Evolutionary conservation across 2,797 vertebrate genomes (phyloP).

Genomic region (Gymnodraco acuticeps): DNA sequence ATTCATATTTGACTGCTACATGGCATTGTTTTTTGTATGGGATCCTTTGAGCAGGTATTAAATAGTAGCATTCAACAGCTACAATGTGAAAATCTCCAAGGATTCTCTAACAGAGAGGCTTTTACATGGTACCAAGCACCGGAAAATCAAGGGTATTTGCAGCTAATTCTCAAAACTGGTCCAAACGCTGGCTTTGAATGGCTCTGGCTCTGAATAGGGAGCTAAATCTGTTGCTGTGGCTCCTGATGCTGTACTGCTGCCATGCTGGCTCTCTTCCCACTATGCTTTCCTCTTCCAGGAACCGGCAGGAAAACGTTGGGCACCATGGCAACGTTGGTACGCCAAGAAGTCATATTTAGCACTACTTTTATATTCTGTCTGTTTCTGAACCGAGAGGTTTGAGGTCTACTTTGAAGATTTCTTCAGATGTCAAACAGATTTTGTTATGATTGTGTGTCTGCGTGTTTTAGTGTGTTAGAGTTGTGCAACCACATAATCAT

Average conservation of each 20-base stretch:
- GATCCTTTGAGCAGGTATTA: conserved; percentile 17
- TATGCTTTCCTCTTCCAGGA: conserved; percentile 53
- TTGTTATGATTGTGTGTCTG: background rate
- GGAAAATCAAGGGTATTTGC: conserved; percentile 52
- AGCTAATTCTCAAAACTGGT: conserved; percentile 35
- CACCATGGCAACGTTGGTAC: conserved; percentile 31
- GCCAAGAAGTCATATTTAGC: background rate
- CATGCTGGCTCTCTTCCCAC: conserved; percentile 64
- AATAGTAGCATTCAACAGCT: conserved; percentile 6
- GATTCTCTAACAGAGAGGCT: conserved; percentile 26
- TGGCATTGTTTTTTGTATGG: background rate
- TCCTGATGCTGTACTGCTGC: conserved; percentile 65
- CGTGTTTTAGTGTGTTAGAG: background rate
- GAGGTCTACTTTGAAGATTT: background rate
- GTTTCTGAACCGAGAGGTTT: background rate
- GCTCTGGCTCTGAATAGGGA: conserved; percentile 35
- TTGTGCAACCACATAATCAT: conserved; percentile 6
- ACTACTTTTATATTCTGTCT: background rate
- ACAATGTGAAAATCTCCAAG: conserved; percentile 36
- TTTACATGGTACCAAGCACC: conserved; percentile 33
- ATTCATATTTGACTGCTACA: background rate
- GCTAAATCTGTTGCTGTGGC: conserved; percentile 67
- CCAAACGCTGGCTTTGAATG: conserved; percentile 46
- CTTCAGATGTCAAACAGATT: background rate
- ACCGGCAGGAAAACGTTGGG: conserved; percentile 29